phyloP scores from a whole-genome alignment of 2,888 invertebrate species.

The Tenthredo mesomela region DNA sequence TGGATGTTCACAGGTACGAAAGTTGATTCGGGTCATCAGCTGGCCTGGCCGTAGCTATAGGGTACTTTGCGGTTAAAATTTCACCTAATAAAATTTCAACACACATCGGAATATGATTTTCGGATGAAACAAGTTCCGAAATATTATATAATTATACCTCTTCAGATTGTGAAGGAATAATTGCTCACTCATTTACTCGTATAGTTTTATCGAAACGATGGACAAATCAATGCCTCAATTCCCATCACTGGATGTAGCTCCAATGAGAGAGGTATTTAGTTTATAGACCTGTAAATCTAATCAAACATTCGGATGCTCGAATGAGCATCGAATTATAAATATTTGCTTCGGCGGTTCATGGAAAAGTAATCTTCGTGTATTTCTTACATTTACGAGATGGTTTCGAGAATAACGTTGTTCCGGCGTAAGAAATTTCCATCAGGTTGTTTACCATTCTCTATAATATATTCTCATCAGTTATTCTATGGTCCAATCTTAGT shows the following conservation, averaged over 20 bases:
- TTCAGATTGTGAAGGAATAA: background rate
- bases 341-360: background rate
- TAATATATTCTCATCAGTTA: constrained; percentile 4
- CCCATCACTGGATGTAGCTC: background rate
- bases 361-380: background rate
- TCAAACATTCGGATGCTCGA: background rate
- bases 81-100: background rate
- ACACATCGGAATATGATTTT: background rate
- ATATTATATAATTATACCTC: too few relatives aligned
- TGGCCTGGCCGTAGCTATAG: too few relatives aligned
- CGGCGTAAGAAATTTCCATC: background rate
- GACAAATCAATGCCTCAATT: background rate
- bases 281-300: background rate
- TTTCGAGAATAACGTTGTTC: background rate
- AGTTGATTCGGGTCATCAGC: too few relatives aligned
- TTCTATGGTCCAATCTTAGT: constrained; percentile 7
- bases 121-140: background rate
- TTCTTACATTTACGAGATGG: background rate
- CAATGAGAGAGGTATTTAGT: background rate
- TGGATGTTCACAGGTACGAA: too few relatives aligned
- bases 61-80: too few relatives aligned
- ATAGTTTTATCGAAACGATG: background rate
- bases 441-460: background rate
- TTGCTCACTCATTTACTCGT: background rate
- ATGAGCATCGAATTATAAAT: background rate